These are phyloP conservation scores for Ceratina australensis DNA, from an alignment of 1,140 invertebrate genomes.

Conservation along the genomic window DNA sequence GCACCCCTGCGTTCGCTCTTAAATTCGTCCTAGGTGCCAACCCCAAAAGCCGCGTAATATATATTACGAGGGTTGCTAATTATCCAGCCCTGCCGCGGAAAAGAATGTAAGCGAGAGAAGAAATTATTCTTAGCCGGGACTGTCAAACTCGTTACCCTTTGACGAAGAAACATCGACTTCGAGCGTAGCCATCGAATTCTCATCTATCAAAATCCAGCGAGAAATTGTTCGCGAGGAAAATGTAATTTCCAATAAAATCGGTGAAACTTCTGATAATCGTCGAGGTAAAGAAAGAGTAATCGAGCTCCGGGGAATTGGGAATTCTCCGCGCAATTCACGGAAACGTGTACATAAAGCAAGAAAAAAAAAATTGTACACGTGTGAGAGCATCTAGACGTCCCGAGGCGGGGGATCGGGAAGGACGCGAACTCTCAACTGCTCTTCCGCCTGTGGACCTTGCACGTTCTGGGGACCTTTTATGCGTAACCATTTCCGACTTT, in stretches of 20 bases:
- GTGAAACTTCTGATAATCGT: too few relatives aligned
- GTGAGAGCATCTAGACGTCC: too few relatives aligned
- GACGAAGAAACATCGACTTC: not conserved
- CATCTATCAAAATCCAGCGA: too few relatives aligned
- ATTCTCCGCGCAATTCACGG: not conserved
- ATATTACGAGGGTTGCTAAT: constrained; percentile 75
- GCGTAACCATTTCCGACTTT: constrained; percentile 60
- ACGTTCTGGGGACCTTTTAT: constrained; percentile 42
- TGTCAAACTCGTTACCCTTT: not conserved
- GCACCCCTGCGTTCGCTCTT: constrained; percentile 62
- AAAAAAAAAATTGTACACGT: not conserved
- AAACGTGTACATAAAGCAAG: not conserved
- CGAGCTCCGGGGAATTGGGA: not conserved
- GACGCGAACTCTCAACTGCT: constrained; percentile 32
- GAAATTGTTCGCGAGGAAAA: too few relatives aligned
- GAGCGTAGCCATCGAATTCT: not conserved
- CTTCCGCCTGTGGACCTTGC: constrained; percentile 29
- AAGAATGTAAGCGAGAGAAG: not conserved
- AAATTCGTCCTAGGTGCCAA: constrained; percentile 68
- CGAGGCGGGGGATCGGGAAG: not conserved
- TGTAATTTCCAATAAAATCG: too few relatives aligned
- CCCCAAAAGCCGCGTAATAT: constrained; percentile 71
- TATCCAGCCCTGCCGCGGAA: constrained; percentile 59
- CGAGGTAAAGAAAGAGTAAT: not conserved
- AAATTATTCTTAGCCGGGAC: not conserved